Evolutionary conservation across 1,140 invertebrate species (phyloP), one percentile per base, ranked within the genome.

Genomic region (Heliconius nattereri): DNA sequence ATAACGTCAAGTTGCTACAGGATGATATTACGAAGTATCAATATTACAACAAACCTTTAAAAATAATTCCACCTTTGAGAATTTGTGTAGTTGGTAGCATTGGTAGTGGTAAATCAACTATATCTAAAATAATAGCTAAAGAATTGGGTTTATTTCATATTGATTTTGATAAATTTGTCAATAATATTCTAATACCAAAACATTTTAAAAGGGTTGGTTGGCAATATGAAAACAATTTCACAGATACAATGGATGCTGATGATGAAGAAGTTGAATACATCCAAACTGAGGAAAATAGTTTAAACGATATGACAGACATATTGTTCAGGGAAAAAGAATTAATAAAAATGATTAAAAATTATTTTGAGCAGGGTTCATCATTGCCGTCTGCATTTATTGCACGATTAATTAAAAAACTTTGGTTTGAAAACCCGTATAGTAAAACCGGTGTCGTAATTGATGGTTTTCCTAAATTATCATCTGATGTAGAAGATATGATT

Each of bases 21-120:
- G 80, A 85, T 19, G 89, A 94, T 80, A 90, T 95, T 11, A 87
- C 86, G 19, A 84, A 87, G 57, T 95, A 95, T 84, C 85, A 95
- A 29, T 87, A 86, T 0, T 86, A 90, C 66, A 87, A 87, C 75
- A 89, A 87, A 76, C 94, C 95, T 6, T 87, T 91, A 71, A 85
- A 89, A 71, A 78, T 76, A 37, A 82, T 95, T 66, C 95, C 95
- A 20, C 91, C 92, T 11, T 84, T 95, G 29, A 94, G 95, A 85
- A 94, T 96, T 80, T 96, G 95, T 78, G 82, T 96, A 8, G 85
- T 95, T n/a, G 96, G 95, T 23, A 83, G 89, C 26, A 85, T 92
- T 37, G 95, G 95, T 57, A 93, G 93, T 88, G 95, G 95, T 7
- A 95, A 94, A 89, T 94, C 94, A 3, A 92, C 90, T 20, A 72